Base-by-base conservation (phyloP, 2,888 invertebrate species). In the Blera fallax region DNA sequence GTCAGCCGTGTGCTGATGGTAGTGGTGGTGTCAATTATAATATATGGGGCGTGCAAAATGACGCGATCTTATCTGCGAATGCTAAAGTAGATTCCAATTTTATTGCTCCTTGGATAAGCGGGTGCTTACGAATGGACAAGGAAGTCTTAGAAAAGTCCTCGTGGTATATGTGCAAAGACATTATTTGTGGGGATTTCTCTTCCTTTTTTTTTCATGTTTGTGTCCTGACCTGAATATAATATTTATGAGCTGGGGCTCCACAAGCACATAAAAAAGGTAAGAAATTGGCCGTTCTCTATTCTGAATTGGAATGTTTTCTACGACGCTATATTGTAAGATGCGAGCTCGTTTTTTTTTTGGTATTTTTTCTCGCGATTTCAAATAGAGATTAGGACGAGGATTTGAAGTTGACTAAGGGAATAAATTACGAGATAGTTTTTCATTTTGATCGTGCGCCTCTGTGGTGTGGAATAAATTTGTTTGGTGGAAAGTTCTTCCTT, bases 41-140 rank as follows among this genome's bases (percentile, higher is more conserved):
- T 85, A 85, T 89, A 88, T 84, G 87, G 89, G 85, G 88, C 78
- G 88, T 87, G 82, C 84, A 87, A 89, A 90, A 90, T 90, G 90
- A 90, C 88, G 69, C 88, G 90, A 90, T 90, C 90, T 90, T 90
- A 90, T 90, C 90, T 88, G 89, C 89, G 90, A 90, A 90, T 90
- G 89, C 89, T 90, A 80, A 80, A 74, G 84, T 85, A 76, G 85
- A 85, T 85, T 85, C 81, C 81, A 81, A 84, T 84, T 84, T 84
- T 84, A 84, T 84, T 84, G 85, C 76, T 81, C 48, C 76, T 50
- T 40, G 85, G 82, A 77, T 83, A 81, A 81, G 64, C 80, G 73
- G 74, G 62, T 70, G 64, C 70, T 48, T 73, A 16, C 69, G 69
- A 84, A 74, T 80, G 80, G 84, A 85, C 85, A 77, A 85, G 85